A percentile compares a stretch with the other conserved stretches of the same genome.
Evolutionary conservation across 2,797 vertebrate genomes (phyloP).

Genomic region (Hapalemur alaotrensis): DNA sequence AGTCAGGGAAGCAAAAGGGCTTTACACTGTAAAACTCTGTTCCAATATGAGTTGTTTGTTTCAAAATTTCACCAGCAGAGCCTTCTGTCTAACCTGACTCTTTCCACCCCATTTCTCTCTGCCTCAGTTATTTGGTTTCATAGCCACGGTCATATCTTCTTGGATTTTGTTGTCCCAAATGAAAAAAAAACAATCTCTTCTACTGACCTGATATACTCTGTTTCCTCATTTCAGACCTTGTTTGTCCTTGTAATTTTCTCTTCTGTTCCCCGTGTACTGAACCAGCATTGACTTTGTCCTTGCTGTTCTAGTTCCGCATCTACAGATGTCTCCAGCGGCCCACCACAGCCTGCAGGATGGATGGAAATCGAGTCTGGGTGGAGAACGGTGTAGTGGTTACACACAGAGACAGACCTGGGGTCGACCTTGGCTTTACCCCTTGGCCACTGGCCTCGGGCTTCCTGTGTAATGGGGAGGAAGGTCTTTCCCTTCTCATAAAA

Average conservation of each 20-base stretch:
- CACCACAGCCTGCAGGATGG: neutral
- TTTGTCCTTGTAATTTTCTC: neutral
- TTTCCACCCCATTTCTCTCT: neutral
- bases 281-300: neutral
- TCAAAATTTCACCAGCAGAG: neutral
- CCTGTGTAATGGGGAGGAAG: neutral
- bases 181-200: neutral
- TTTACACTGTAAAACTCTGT: neutral
- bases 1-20: neutral
- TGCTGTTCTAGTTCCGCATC: neutral
- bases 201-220: neutral
- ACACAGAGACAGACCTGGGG: neutral
- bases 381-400: rapidly evolving
- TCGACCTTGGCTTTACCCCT: neutral
- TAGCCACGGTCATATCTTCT: neutral
- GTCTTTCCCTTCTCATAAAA: neutral
- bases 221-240: neutral
- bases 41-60: rapidly evolving
- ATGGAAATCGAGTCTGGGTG: neutral
- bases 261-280: neutral
- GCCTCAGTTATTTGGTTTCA: neutral
- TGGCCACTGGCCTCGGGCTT: neutral
- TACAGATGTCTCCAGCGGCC: neutral
- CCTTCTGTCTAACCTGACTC: neutral
- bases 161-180: neutral